Evolutionary conservation across 2,113 vertebrate genomes (phyloP).

Genomic region (Rhabdomys dilectus): DNA sequence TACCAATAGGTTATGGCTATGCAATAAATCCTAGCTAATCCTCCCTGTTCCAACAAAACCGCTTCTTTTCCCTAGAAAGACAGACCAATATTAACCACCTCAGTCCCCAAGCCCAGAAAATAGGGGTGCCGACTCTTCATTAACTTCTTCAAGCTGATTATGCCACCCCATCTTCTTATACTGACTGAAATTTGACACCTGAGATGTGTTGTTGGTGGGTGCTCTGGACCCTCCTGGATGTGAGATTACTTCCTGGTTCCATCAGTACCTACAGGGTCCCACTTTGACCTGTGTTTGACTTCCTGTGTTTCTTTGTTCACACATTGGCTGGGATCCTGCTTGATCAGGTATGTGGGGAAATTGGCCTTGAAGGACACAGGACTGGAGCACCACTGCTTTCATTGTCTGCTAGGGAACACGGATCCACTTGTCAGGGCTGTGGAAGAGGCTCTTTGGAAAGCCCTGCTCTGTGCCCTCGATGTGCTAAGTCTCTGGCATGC

Average conservation of each 20-base stretch:
- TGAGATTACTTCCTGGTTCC: neutral
- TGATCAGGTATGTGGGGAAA: neutral
- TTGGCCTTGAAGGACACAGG: neutral
- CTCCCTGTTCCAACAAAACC: no score
- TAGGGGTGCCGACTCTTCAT: no score
- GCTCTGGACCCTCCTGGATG: fast-evolving
- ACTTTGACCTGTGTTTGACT: neutral
- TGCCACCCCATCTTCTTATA: neutral
- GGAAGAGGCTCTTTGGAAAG: neutral
- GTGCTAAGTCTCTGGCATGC: neutral
- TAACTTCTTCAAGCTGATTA: no score
- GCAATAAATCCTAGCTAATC: no score
- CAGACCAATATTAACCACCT: no score
- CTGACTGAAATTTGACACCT: neutral
- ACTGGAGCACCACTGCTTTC: neutral
- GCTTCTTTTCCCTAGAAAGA: no score
- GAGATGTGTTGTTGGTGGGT: neutral
- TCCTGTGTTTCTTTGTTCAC: neutral
- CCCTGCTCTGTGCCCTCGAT: neutral
- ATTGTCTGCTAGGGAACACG: fast-evolving
- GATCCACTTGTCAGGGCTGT: neutral
- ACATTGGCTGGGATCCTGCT: neutral
- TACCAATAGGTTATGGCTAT: no score
- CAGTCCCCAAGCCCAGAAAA: no score
- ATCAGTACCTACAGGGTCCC: neutral